Evolutionary conservation across 2,797 vertebrate genomes (phyloP).

Genomic region (Galaxias olidus): DNA sequence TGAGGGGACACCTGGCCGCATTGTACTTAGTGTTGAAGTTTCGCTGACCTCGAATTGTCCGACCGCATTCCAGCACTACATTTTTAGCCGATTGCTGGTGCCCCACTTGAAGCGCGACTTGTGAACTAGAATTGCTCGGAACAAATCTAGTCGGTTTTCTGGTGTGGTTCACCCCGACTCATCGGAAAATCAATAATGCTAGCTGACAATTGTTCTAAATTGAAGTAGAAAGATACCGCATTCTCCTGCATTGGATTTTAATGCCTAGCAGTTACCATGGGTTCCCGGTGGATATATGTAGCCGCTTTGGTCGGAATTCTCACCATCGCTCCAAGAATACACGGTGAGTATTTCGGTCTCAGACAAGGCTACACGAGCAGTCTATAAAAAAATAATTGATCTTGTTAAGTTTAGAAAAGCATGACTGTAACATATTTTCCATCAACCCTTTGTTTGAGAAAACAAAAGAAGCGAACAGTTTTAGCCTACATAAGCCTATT

Average conservation of each 20-base stretch:
- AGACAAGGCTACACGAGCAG: no score
- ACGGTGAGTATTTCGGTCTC: slow-evolving; percentile 43
- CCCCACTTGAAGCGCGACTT: slow-evolving; percentile 10
- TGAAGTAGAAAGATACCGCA: slow-evolving; percentile 12
- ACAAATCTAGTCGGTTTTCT: no score
- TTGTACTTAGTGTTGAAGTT: slow-evolving; percentile 27
- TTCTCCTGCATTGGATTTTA: slow-evolving; percentile 9
- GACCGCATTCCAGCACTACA: slow-evolving; percentile 19
- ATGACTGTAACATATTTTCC: no score
- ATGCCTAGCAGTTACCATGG: slow-evolving; percentile 42
- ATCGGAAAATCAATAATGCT: slow-evolving; percentile 22
- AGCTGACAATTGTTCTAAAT: background rate
- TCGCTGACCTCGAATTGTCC: slow-evolving; percentile 21
- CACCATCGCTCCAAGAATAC: slow-evolving; percentile 17
- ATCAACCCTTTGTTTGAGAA: no score
- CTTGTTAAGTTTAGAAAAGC: no score
- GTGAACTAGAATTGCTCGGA: background rate
- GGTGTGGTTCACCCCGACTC: slow-evolving; percentile 2
- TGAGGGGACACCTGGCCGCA: slow-evolving; percentile 2
- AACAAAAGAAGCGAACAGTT: no score
- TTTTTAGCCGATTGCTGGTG: background rate
- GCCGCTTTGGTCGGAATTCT: slow-evolving; percentile 29
- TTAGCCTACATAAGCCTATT: no score
- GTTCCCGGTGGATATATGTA: slow-evolving; percentile 42
- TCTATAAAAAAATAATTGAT: no score